These are phyloP conservation scores for Uloborus plumipes DNA, from an alignment of 2,888 invertebrate species.

Conservation along the genomic window DNA sequence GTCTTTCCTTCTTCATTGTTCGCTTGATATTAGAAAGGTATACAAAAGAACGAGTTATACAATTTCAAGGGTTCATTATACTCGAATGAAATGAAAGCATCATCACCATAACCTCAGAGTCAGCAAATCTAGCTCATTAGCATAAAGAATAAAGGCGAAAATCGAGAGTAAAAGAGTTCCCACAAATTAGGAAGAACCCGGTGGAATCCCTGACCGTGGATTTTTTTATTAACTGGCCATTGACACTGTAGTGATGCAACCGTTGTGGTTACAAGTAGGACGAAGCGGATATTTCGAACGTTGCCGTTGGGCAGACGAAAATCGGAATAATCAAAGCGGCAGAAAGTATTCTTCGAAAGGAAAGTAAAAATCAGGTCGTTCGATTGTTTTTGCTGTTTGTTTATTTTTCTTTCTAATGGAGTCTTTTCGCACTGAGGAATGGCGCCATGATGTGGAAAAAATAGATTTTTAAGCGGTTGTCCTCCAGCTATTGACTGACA, in stretches of 20 bases:
- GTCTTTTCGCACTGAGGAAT: neutral
- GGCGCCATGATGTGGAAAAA: conserved; percentile 22
- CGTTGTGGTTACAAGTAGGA: conserved; percentile 26
- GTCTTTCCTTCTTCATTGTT: too few relatives aligned
- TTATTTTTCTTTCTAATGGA: conserved; percentile 22
- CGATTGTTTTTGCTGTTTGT: conserved; percentile 21
- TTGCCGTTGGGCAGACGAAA: conserved; percentile 1
- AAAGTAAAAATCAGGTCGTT: conserved; percentile 53
- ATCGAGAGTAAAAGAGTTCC: conserved; percentile 3
- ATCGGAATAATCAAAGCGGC: neutral
- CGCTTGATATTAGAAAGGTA: too few relatives aligned
- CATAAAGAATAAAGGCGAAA: conserved; percentile 4
- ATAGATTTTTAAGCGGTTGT: conserved; percentile 1
- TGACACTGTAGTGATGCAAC: conserved; percentile 35
- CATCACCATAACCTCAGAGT: conserved; percentile 19
- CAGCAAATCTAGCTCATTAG: conserved; percentile 2
- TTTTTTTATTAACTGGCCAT: conserved; percentile 31
- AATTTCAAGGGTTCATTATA: too few relatives aligned
- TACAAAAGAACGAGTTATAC: too few relatives aligned
- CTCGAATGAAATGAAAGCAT: neutral
- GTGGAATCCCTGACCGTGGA: conserved; percentile 46
- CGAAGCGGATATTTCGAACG: conserved; percentile 16
- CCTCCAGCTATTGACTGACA: neutral
- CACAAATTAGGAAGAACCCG: conserved; percentile 3
- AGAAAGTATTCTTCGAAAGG: conserved; percentile 22